phyloP scores from a whole-genome alignment of 2,113 vertebrate genomes.

The Eulemur rufifrons region DNA sequence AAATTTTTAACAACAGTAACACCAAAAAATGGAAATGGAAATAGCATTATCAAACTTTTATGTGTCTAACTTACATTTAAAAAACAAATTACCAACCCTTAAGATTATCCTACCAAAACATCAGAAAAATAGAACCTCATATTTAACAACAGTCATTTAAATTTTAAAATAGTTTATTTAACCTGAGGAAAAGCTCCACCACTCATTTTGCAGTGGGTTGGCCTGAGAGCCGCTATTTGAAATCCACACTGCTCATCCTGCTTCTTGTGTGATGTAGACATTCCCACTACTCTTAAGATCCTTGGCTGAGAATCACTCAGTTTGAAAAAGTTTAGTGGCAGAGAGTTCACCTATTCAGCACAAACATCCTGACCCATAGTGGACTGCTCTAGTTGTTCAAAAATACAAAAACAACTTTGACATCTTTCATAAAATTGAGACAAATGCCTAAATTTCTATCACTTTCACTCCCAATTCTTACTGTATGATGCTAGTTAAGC shows the following conservation, averaged over 20 bases:
- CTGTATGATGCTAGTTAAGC: background rate
- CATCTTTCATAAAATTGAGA: background rate
- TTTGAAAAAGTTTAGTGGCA: background rate
- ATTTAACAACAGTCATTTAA: background rate
- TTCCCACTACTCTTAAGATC: background rate
- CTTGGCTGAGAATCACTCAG: background rate
- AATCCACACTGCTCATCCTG: background rate
- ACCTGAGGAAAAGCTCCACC: background rate
- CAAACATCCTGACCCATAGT: background rate
- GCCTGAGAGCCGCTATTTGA: background rate
- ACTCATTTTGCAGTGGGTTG: background rate
- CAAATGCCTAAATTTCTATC: background rate
- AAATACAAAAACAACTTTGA: background rate
- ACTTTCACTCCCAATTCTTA: background rate
- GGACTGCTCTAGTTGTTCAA: background rate
- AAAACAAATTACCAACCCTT: background rate
- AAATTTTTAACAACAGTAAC: background rate
- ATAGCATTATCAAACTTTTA: background rate
- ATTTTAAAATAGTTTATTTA: background rate
- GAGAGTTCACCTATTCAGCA: background rate
- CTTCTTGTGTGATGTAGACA: rapidly evolving
- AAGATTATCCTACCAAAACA: background rate
- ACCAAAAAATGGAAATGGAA: background rate
- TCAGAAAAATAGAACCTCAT: background rate
- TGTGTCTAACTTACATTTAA: background rate